Evolutionary conservation across 2,797 vertebrate genomes (phyloP).

Genomic region (Orientallactaga sibirica): DNA sequence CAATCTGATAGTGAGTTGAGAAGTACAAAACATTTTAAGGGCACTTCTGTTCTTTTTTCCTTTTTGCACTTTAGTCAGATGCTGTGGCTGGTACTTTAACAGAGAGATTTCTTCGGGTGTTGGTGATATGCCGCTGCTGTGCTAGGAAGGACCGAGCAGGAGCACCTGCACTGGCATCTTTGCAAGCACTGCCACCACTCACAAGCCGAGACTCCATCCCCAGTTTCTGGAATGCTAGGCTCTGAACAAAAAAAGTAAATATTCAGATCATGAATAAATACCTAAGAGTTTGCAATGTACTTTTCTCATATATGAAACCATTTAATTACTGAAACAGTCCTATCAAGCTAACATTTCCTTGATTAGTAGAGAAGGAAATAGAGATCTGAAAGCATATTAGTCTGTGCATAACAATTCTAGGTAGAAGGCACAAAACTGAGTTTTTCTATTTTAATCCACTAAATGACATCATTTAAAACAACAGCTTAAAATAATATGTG

Average conservation of each 20-base stretch:
- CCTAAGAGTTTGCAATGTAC: background rate
- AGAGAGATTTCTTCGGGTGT: conserved; percentile 91
- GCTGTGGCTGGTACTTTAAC: conserved; percentile 91
- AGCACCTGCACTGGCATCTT: conserved; percentile 73
- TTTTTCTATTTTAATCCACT: conserved; percentile 46
- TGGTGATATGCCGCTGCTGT: conserved; percentile 96
- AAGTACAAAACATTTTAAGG: conserved; percentile 91
- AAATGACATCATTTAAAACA: conserved; percentile 37
- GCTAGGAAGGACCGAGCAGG: conserved; percentile 95
- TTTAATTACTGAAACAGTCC: conserved; percentile 10
- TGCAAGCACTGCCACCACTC: conserved; percentile 85
- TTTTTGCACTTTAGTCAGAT: conserved; percentile 90
- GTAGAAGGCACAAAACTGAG: background rate
- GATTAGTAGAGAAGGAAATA: conserved; percentile 15
- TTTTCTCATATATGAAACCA: conserved; percentile 31
- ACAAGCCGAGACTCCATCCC: conserved; percentile 95
- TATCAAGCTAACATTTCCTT: background rate
- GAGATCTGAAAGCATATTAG: background rate
- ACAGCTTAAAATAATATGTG: conserved; percentile 40
- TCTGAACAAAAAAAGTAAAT: conserved; percentile 86
- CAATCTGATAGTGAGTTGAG: conserved; percentile 74
- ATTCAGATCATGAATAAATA: background rate
- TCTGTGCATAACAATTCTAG: background rate
- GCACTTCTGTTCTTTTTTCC: conserved; percentile 92
- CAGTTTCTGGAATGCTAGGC: conserved; percentile 95